Evolutionary conservation across 2,113 vertebrate genomes (phyloP).

Genomic region (Rhodinocichla rosea): DNA sequence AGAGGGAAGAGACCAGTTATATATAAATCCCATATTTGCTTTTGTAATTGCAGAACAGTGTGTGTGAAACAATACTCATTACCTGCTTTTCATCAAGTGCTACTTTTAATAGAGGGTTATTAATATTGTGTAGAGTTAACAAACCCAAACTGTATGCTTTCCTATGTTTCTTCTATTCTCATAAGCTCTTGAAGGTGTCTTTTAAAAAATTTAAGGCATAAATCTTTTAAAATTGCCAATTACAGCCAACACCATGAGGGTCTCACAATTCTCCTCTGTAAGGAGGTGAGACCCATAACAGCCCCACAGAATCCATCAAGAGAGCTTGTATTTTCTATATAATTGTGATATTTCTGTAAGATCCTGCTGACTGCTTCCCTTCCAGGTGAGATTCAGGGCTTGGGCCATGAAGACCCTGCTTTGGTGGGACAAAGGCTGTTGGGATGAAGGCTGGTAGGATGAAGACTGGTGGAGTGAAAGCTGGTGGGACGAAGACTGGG

Average conservation of each 20-base stretch:
- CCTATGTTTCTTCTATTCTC: background rate
- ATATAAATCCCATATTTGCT: background rate
- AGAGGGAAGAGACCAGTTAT: background rate
- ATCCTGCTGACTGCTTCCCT: background rate
- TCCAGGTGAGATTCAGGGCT: background rate
- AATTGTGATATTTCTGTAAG: background rate
- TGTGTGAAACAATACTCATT: background rate
- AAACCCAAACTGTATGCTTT: background rate
- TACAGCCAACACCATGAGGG: background rate
- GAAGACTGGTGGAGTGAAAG: background rate
- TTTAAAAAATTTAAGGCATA: background rate
- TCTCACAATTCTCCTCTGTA: background rate
- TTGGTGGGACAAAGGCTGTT: background rate
- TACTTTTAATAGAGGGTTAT: background rate
- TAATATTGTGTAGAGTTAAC: background rate
- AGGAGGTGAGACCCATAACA: background rate
- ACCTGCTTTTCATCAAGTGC: background rate
- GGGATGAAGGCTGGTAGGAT: background rate
- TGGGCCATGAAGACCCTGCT: background rate
- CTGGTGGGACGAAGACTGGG: background rate
- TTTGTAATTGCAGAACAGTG: background rate
- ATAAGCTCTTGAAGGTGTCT: fast-evolving
- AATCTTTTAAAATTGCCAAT: background rate
- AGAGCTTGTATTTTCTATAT: background rate
- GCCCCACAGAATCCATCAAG: background rate